A percentile compares a stretch with the other conserved stretches of the same genome.
Evolutionary conservation across 2,797 vertebrate species (phyloP).

Genomic region (Intellagama lesueurii): DNA sequence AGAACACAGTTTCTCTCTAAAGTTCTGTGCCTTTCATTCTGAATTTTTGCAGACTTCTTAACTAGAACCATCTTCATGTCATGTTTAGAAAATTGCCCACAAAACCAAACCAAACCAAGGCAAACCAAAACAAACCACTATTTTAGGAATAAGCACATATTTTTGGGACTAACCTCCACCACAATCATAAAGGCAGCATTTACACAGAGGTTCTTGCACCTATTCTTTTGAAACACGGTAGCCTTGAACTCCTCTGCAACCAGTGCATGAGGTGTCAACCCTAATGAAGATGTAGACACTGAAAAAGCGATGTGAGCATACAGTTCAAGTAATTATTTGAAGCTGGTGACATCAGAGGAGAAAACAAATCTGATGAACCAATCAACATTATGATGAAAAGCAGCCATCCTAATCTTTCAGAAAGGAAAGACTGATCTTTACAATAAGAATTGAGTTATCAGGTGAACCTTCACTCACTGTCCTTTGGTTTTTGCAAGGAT

Average conservation of each 20-base stretch:
- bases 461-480: constrained; percentile 56
- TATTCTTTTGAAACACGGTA: not conserved
- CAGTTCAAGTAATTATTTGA: constrained; percentile 19
- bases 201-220: not conserved
- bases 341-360: not conserved
- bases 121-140: too few species aligned
- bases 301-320: constrained; percentile 1
- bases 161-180: not conserved
- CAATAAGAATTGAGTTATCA: constrained; percentile 36
- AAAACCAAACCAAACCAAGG: too few species aligned
- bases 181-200: not conserved
- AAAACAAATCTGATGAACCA: not conserved
- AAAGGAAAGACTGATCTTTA: constrained; percentile 30
- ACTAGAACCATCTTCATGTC: too few species aligned
- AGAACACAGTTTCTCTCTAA: too few species aligned
- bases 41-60: too few species aligned
- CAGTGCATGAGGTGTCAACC: not conserved
- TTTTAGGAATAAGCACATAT: not conserved
- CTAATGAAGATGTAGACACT: not conserved
- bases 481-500: constrained; percentile 64
- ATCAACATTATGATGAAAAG: constrained; percentile 23
- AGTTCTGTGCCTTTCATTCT: too few species aligned
- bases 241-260: not conserved
- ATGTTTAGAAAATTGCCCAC: too few species aligned
- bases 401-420: not conserved